phyloP scores from a whole-genome alignment of 2,113 vertebrate species.

The Python bivittatus region DNA sequence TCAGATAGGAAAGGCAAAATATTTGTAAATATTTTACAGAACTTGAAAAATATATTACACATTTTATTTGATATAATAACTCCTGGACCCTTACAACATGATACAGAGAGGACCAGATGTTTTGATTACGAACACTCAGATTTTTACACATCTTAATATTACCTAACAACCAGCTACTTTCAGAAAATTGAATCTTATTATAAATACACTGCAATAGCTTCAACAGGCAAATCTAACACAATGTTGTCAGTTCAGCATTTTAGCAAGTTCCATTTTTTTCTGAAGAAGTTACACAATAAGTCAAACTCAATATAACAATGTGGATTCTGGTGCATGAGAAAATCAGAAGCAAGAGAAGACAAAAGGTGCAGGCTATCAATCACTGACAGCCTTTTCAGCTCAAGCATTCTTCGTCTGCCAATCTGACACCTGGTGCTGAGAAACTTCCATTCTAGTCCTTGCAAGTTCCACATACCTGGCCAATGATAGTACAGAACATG shows the following conservation, averaged over 20 bases:
- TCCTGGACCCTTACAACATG: not conserved
- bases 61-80: not conserved
- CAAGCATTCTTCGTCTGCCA: not conserved
- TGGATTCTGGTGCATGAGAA: not conserved
- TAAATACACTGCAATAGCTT: not conserved
- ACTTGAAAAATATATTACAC: not conserved
- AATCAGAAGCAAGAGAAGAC: not conserved
- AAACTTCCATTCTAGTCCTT: not conserved
- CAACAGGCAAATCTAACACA: not conserved
- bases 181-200: not conserved
- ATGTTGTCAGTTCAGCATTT: not conserved
- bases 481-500: not conserved
- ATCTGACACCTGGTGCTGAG: not conserved
- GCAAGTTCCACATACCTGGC: not conserved
- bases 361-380: not conserved
- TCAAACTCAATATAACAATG: not conserved
- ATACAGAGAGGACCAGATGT: not conserved
- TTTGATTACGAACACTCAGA: not conserved
- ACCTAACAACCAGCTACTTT: not conserved
- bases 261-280: not conserved
- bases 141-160: not conserved
- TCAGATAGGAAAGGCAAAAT: not conserved
- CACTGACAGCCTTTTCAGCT: not conserved
- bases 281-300: not conserved
- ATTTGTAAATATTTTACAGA: not conserved